Conservation (phyloP, 2,113 vertebrate species). For the Nycticebus coucang region DNA sequence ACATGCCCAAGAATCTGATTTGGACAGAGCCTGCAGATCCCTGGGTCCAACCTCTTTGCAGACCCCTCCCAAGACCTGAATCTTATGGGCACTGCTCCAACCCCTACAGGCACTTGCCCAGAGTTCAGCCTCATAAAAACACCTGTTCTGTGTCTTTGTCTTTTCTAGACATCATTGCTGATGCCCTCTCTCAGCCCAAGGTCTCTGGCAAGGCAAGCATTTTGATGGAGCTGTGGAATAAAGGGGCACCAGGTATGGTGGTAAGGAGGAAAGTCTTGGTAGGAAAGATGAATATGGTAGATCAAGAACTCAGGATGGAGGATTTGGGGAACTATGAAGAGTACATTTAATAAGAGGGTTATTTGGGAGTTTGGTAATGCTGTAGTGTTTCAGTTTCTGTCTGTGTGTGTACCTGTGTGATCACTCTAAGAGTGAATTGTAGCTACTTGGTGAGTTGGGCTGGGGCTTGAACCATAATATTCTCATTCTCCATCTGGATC, state of each 20-base stretch:
- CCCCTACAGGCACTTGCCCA: neutral
- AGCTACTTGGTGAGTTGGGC: neutral
- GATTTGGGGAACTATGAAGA: neutral
- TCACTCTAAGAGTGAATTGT: neutral
- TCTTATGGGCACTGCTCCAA: neutral
- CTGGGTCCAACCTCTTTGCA: neutral
- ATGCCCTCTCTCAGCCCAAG: neutral
- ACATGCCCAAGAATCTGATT: neutral
- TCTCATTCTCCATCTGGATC: neutral
- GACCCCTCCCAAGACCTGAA: neutral
- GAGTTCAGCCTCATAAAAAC: neutral
- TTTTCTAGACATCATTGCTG: neutral
- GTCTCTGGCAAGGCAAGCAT: neutral
- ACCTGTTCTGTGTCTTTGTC: neutral
- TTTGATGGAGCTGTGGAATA: neutral
- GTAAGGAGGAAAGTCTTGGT: neutral
- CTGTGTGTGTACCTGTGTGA: neutral
- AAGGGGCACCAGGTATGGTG: neutral
- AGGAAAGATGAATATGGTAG: neutral
- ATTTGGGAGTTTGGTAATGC: neutral
- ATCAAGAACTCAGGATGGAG: neutral
- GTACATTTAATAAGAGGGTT: constrained; percentile 31
- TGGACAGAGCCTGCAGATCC: neutral
- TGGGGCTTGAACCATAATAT: neutral
- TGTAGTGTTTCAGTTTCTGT: neutral